Conservation (phyloP, 2,113 vertebrate species). For the Tychaedon coryphoeus region DNA sequence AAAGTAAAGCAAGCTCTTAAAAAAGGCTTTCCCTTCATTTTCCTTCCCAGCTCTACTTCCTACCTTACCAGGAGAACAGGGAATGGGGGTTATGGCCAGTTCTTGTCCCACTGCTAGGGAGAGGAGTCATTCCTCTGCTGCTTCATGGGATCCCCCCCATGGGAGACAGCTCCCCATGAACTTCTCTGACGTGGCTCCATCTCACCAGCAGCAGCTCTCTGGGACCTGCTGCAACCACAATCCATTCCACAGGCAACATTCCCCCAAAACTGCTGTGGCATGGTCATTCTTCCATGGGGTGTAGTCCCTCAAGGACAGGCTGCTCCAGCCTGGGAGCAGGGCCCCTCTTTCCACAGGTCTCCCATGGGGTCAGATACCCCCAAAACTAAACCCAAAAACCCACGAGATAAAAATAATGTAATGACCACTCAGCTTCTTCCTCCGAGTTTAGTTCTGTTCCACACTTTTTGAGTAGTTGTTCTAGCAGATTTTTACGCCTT, state of each 20-base stretch:
- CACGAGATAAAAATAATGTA: background rate
- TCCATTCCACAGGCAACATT: rapidly evolving
- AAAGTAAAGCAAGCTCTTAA: background rate
- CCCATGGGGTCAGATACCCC: background rate
- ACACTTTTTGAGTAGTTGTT: background rate
- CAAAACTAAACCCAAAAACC: rapidly evolving
- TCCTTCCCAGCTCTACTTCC: background rate
- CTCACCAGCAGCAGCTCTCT: background rate
- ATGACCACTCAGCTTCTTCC: background rate
- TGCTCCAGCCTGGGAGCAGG: background rate
- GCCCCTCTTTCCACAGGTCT: background rate
- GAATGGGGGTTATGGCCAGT: background rate
- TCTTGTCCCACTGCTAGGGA: background rate
- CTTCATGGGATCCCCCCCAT: background rate
- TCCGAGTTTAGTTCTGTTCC: background rate
- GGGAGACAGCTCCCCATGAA: background rate
- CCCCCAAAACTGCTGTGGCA: rapidly evolving
- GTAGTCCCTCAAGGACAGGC: background rate
- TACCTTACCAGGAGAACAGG: background rate
- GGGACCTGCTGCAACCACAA: background rate
- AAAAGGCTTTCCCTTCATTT: rapidly evolving
- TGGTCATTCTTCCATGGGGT: background rate
- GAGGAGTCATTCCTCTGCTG: background rate
- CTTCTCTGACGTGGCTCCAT: background rate
- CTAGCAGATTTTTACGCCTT: background rate